Base-by-base conservation (phyloP, 2,797 vertebrate species). In the Gouania willdenowi region DNA sequence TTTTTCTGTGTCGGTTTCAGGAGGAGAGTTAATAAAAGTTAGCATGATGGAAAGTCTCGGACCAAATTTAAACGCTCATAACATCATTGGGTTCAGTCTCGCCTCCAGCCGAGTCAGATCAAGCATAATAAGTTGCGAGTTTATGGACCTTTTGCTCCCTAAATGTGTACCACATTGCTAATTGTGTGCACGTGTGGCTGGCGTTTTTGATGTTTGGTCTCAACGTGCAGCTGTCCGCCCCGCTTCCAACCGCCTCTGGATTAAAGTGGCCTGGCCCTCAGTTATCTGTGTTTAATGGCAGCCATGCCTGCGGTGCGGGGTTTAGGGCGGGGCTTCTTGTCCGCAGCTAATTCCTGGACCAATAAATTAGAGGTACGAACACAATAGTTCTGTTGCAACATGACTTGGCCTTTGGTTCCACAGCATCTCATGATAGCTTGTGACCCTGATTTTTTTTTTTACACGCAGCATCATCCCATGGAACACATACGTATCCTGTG, bases 141-240 rank as follows among this genome's bases (percentile, higher is more conserved):
- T 81, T 82, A 72, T 77, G 71, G 79, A 81, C 82, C 77, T 86
- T 76, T 80, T 80, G 71, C 82, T 73, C 75, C 55, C 65, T 63
- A 81, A 85, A 85, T 79, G 76, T 83, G 76, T 81, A 75, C 81
- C 80, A 80, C 77, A 76, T 77, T 81, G 78, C 80, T 88, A 87
- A 87, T 86, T 82, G 79, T 55, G 42, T 44, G 59, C 86, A 85
- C 84, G 74, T 86, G 84, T 54, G 67, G 23, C 52, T 49, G 47
- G 53, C 47, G 62, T 81, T 85, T n/a, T 80, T 84, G 79, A 83
- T 71, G 79, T 79, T 82, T 64, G 29, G 70, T 69, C 67, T 72
- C 66, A 48, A 31, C 4, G 66, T 62, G 71, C 81, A 78, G 80
- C 82, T 87, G 82, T 79, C 68, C 65, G 15, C 24, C 55, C 25